Base-by-base conservation (phyloP, 1,140 invertebrate genomes). In the Pectinophora gossypiella region DNA sequence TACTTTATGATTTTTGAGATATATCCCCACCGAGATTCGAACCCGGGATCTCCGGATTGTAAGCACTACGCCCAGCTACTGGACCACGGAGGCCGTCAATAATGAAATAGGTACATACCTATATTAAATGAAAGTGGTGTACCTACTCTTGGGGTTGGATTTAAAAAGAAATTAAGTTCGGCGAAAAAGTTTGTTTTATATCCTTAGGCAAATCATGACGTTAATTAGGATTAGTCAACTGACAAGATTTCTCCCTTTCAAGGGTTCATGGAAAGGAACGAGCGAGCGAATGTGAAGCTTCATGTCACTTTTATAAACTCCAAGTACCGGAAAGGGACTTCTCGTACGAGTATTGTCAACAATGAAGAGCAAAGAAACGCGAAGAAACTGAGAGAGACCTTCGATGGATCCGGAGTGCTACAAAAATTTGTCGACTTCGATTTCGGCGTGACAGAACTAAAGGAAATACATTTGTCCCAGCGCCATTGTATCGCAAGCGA, bases 271-370 rank as follows among this genome's bases (percentile, higher is more conserved):
- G 59, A 72, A 9, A 69, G 63, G 32, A 70, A 87, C 48, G 66
- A 48, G 12, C 52, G 75, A 23, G 80, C 84, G 19, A 79, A 68
- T 52, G 76, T 88, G 1, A 88, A 88, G 64, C 52, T 88, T 38
- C 85, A 88, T 47, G 76, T 87, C 0, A 88, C 85, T 0, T 52
- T 88, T 9, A 73, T 88, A 19, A 88, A 88, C 52, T 80, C 87
- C 2, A 89, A 81, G 53, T 89, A 89, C 51, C 79, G 87, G 54
- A 48, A 15, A 13, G 16, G 20, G 22, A 51, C 56, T n/a, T 22
- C 49, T 15, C 7, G 13, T 40, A 40, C 36, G 6, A 63, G 52
- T 62, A 56, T 40, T 10, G n/a, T 18, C 10, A 48, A 47, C 5
- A 49, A 51, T 2, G 58, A 62, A 5, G 55, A 51, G 2, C 21